Base-by-base conservation (phyloP, 2,113 vertebrate species). In the Cololabis saira region DNA sequence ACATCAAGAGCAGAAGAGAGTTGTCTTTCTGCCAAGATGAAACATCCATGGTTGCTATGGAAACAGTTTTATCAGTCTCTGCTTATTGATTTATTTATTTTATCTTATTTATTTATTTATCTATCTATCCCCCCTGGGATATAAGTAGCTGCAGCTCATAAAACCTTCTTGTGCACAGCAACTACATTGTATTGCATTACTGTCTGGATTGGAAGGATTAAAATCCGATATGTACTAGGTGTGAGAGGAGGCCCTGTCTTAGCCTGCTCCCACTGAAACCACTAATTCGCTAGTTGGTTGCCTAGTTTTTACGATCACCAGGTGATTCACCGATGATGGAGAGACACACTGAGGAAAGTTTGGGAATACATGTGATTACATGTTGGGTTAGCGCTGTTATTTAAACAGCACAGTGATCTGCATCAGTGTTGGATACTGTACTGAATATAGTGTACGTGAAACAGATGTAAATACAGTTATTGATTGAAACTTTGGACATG, bases 41-140 rank as follows among this genome's bases (percentile, higher is more conserved):
- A 82, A 82, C 69, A 84, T 66, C 76, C 74, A 79, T 4, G 24
- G 82, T 87, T 83, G 61, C 86, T 51, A 74, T 81, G 76, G 86
- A 79, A 82, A 88, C 63, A 60, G 42, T 78, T 84, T 82, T 64
- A 84, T 79, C 68, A 83, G 71, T 87, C 66, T 76, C 48, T n/a
- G n/a, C 47, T 16, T 12, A 22, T 75, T n/a, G n/a, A n/a, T 71
- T 56, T 69, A 78, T 40, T 14, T 70, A 53, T 2, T 70, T 63
- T 61, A 49, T 40, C 18, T 4, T 43, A 11, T 37, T 37, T 43
- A 11, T 37, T 37, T 37, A 7, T 37, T 7, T 37, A 37, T 37
- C 10, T 37, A 37, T 37, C 10, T 37, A 9, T 11, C 33, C 33
- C 10, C 33, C 10, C 33, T 37, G 33, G 33, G 33, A 1, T 12